These are phyloP conservation scores for Paramisgurnus dabryanus DNA, from an alignment of 2,113 vertebrate species.

Conservation along the genomic window DNA sequence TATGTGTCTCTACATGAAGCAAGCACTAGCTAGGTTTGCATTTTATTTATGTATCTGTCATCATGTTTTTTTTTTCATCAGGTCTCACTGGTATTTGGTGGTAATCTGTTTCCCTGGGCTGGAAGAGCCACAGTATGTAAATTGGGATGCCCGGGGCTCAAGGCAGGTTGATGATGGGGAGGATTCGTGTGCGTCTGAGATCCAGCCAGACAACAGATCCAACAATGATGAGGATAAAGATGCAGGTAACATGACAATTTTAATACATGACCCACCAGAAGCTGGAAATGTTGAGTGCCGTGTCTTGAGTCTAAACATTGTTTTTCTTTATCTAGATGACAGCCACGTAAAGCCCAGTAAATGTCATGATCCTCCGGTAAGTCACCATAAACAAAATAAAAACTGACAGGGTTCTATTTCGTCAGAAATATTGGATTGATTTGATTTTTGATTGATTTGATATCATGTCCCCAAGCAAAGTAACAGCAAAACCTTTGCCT, in stretches of 20 bases:
- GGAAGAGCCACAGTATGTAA: conserved; percentile 76
- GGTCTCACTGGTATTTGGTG: conserved; percentile 96
- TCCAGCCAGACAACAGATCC: conserved; percentile 30
- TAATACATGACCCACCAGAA: too few relatives aligned
- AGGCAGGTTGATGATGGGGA: conserved; percentile 4
- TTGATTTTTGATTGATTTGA: neutral
- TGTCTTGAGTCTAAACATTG: neutral
- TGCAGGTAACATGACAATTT: conserved; percentile 21
- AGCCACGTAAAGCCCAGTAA: conserved; percentile 2
- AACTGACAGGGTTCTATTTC: neutral
- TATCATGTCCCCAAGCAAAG: neutral
- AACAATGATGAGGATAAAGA: conserved; percentile 20
- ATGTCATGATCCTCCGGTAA: conserved; percentile 61
- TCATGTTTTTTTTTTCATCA: conserved; percentile 55
- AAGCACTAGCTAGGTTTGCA: neutral
- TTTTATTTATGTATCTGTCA: neutral
- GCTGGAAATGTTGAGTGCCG: neutral
- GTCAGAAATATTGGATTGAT: neutral
- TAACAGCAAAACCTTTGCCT: neutral
- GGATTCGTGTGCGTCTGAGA: neutral
- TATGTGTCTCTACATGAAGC: neutral
- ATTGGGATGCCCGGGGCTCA: conserved; percentile 56
- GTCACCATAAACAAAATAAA: conserved; percentile 21
- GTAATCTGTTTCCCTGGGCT: conserved; percentile 94
- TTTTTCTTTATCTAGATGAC: conserved; percentile 46